Conservation (phyloP, 92 coral and sea anemone genomes). For the Metridium senile region DNA sequence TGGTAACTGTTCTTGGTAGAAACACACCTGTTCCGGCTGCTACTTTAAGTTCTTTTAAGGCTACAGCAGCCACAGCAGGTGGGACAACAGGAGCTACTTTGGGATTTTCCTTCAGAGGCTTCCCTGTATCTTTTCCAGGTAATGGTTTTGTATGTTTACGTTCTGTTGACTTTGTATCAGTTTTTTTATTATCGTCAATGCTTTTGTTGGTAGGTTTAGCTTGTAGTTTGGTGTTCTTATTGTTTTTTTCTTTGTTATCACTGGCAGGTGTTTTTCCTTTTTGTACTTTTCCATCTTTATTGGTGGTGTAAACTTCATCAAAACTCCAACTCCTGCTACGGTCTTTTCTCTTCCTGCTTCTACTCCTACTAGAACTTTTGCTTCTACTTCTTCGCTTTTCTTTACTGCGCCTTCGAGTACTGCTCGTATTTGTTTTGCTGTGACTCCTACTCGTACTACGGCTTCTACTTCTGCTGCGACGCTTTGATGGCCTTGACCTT, state of each 20-base stretch:
- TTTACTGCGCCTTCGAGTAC: constrained; percentile 15
- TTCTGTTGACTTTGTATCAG: neutral
- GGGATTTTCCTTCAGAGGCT: constrained; percentile 1
- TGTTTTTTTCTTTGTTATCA: neutral
- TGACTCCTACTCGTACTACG: constrained; percentile 19
- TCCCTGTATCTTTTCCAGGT: neutral
- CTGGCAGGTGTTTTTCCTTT: no score
- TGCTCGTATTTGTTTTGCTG: constrained; percentile 14
- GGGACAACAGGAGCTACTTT: neutral
- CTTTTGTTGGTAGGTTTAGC: neutral
- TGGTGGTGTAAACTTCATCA: constrained; percentile 38
- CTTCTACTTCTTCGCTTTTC: constrained; percentile 14
- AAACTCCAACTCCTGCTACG: constrained; percentile 61
- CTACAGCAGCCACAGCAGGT: constrained; percentile 23
- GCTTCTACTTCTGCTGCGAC: constrained; percentile 25
- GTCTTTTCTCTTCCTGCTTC: constrained; percentile 62
- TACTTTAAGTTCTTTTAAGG: constrained; percentile 23
- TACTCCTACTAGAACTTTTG: constrained; percentile 32
- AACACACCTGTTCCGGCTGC: constrained; percentile 33
- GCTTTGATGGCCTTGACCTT: constrained; percentile 7
- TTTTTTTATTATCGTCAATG: neutral
- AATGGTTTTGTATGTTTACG: neutral
- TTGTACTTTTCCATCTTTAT: constrained; percentile 2
- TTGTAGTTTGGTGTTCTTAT: neutral
- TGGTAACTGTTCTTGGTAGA: constrained; percentile 30